Conservation (phyloP, 2,888 invertebrate species). For the Tolmerus cingulatus region DNA sequence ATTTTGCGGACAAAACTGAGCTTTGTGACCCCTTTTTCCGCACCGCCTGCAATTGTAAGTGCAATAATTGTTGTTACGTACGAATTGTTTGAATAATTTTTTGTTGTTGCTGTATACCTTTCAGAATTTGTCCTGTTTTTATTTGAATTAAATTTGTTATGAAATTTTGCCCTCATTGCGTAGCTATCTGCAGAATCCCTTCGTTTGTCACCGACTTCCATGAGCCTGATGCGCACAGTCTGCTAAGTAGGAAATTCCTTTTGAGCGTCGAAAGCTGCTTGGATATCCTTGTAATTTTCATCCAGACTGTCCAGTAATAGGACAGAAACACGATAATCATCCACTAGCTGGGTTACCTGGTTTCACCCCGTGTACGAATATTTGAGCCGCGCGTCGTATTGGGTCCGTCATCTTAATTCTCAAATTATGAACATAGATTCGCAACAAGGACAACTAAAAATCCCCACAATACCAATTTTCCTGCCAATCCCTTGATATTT, state of each 20-base stretch:
- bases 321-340: constrained; percentile 1
- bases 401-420: too few relatives aligned
- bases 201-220: neutral
- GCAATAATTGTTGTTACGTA: too few relatives aligned
- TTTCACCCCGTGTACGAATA: too few relatives aligned
- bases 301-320: constrained; percentile 38
- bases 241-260: neutral
- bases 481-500: too few relatives aligned
- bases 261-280: constrained; percentile 40
- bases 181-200: neutral
- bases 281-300: constrained; percentile 30
- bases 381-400: neutral
- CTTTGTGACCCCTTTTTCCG: too few relatives aligned
- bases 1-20: too few relatives aligned
- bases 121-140: neutral
- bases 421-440: too few relatives aligned
- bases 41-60: too few relatives aligned
- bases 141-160: neutral
- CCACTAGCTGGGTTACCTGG: constrained; percentile 13
- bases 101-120: neutral
- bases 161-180: neutral
- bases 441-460: too few relatives aligned
- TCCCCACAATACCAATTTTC: too few relatives aligned
- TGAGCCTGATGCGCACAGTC: neutral
- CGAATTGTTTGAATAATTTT: too few relatives aligned